Percentiles rank a stretch among this genome's conserved stretches.
Evolutionary conservation across 2,888 invertebrate species (phyloP).

Genomic region (Elysia crispata): DNA sequence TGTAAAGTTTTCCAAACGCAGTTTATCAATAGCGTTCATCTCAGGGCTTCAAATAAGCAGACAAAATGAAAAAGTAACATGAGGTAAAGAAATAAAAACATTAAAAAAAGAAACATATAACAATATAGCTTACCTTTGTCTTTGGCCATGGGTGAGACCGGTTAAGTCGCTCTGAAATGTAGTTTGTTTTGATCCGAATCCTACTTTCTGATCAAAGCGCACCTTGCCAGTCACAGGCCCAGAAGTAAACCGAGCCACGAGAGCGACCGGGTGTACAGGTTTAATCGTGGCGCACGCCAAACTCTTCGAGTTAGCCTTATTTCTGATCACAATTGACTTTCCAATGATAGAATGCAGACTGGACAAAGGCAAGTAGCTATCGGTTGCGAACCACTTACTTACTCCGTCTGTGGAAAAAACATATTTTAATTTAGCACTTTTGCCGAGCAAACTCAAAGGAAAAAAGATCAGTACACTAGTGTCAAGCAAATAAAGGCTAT

Average conservation of each 20-base stretch:
- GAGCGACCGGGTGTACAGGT: slow-evolving; percentile 46
- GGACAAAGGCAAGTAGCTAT: slow-evolving; percentile 85
- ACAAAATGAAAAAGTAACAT: too few relatives aligned
- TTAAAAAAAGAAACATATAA: too few relatives aligned
- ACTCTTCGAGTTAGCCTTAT: slow-evolving; percentile 82
- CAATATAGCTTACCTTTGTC: not conserved
- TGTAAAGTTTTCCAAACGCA: too few relatives aligned
- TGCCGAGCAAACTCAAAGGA: too few relatives aligned
- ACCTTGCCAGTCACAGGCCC: slow-evolving; percentile 46
- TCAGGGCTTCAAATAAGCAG: too few relatives aligned
- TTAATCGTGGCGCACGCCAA: slow-evolving; percentile 86
- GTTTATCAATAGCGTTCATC: too few relatives aligned
- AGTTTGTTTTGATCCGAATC: slow-evolving; percentile 51
- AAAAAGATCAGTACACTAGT: too few relatives aligned
- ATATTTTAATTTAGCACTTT: too few relatives aligned
- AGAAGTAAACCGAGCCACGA: slow-evolving; percentile 48
- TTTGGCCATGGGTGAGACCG: slow-evolving; percentile 15
- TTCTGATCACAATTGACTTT: slow-evolving; percentile 86
- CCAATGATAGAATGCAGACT: slow-evolving; percentile 87
- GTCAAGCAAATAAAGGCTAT: too few relatives aligned
- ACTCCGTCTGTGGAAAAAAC: slow-evolving; percentile 18
- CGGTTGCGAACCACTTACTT: slow-evolving; percentile 82
- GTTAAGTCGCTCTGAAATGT: slow-evolving; percentile 79
- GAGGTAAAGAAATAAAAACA: too few relatives aligned
- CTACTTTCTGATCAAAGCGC: slow-evolving; percentile 53